A percentile compares a stretch with the other conserved stretches of the same genome.
Evolutionary conservation across 53 echinoderm and acorn worm genomes (phyloP).

Genomic region (Henricia sp.): DNA sequence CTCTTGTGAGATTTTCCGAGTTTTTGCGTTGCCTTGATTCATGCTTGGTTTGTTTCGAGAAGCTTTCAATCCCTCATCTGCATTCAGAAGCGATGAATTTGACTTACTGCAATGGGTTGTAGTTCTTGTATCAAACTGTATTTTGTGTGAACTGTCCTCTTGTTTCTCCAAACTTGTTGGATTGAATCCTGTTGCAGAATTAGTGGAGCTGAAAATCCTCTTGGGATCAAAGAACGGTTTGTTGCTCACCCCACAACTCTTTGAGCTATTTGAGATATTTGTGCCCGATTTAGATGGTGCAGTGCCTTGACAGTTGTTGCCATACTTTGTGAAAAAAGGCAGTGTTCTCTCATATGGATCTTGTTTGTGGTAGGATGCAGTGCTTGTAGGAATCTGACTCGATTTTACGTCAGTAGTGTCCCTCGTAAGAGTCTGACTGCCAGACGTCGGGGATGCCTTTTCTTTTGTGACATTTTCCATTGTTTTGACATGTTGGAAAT

Average conservation of each 20-base stretch:
- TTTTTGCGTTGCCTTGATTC: not conserved
- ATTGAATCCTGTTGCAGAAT: not conserved
- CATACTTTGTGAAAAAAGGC: not conserved
- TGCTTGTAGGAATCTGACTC: not conserved
- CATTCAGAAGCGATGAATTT: not conserved
- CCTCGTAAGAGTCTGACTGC: not conserved
- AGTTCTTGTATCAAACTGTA: not conserved
- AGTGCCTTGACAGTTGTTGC: conserved; percentile 8
- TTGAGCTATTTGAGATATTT: not conserved
- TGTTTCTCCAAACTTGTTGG: not conserved
- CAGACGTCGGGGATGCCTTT: not conserved
- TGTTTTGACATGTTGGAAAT: conserved; percentile 2
- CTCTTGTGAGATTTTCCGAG: not conserved
- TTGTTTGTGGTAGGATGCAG: not conserved
- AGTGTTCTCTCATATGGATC: not conserved
- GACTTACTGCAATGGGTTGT: not conserved
- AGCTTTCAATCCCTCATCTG: not conserved
- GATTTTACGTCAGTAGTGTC: not conserved
- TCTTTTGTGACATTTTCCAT: not conserved
- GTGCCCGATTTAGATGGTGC: not conserved
- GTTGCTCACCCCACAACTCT: conserved; percentile 7
- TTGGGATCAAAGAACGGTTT: conserved; percentile 60
- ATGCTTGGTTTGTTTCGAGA: not conserved
- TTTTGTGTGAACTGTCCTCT: not conserved
- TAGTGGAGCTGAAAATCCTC: conserved; percentile 44